These are phyloP conservation scores for Agonum fuliginosum DNA, from an alignment of 2,888 invertebrate genomes.

Conservation along the genomic window DNA sequence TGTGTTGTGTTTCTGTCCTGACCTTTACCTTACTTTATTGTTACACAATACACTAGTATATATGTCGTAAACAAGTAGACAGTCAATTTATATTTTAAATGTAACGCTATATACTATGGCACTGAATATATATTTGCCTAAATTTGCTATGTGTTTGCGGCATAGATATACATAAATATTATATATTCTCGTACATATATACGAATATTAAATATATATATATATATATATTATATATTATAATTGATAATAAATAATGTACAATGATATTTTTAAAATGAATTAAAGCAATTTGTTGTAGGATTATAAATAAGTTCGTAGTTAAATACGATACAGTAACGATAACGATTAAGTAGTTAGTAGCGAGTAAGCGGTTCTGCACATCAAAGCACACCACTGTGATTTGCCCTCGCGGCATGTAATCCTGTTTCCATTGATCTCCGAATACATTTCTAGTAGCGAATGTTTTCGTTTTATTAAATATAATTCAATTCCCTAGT, in stretches of 20 bases:
- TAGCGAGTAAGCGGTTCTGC: conserved; percentile 64
- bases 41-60: not conserved
- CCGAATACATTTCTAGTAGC: conserved; percentile 69
- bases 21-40: not conserved
- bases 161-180: conserved; percentile 35
- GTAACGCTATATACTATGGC: not conserved
- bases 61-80: conserved; percentile 9
- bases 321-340: conserved; percentile 43
- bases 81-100: not conserved
- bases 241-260: conserved; percentile 54
- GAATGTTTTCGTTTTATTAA: conserved; percentile 69
- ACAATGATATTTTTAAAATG: conserved; percentile 71
- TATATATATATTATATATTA: too few relatives aligned
- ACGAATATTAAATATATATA: conserved; percentile 53
- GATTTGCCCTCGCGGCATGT: conserved; percentile 71
- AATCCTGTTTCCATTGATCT: conserved; percentile 69
- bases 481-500: conserved; percentile 70
- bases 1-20: conserved; percentile 34
- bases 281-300: conserved; percentile 71
- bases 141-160: not conserved
- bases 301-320: conserved; percentile 63
- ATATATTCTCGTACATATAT: conserved; percentile 42
- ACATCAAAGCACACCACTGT: conserved; percentile 74
- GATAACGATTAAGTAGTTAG: conserved; percentile 39
- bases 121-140: not conserved